Evolutionary conservation across 1,140 invertebrate genomes (phyloP).

Genomic region (Cotesia glomerata): DNA sequence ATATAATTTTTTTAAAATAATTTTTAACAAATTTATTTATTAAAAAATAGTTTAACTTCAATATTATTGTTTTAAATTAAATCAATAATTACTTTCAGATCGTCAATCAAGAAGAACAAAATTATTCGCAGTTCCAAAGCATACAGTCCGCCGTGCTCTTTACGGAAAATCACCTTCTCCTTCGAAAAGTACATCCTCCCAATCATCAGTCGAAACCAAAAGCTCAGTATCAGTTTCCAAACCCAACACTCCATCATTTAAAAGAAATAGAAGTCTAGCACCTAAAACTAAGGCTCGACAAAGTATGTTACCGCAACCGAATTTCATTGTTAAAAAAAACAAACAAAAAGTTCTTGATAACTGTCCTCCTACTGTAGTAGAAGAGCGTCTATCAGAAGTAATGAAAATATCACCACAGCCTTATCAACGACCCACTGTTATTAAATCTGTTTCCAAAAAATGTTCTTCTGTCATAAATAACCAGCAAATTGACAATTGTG

Average conservation of each 20-base stretch:
- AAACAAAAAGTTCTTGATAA: neutral
- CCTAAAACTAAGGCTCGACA: neutral
- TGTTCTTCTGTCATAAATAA: neutral
- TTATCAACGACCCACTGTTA: neutral
- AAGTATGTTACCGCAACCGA: neutral
- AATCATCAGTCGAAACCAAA: neutral
- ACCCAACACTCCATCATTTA: neutral
- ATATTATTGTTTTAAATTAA: too few relatives aligned
- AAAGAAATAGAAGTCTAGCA: neutral
- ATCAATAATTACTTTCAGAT: neutral
- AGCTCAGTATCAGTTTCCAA: neutral
- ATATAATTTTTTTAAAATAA: too few relatives aligned
- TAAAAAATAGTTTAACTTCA: too few relatives aligned
- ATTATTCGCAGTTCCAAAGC: slow-evolving; percentile 1
- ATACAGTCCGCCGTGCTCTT: slow-evolving; percentile 8
- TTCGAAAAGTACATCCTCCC: neutral
- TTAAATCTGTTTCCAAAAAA: neutral
- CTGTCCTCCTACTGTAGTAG: neutral
- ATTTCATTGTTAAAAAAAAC: neutral
- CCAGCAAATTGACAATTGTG: neutral
- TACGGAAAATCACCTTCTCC: neutral
- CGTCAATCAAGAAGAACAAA: neutral
- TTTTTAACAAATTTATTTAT: too few relatives aligned
- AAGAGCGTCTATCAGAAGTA: neutral
- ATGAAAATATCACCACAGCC: neutral